Evolutionary conservation across 2,113 vertebrate genomes (phyloP), one percentile per base, ranked within the genome.

Genomic region (Phalacrocorax pelagicus): DNA sequence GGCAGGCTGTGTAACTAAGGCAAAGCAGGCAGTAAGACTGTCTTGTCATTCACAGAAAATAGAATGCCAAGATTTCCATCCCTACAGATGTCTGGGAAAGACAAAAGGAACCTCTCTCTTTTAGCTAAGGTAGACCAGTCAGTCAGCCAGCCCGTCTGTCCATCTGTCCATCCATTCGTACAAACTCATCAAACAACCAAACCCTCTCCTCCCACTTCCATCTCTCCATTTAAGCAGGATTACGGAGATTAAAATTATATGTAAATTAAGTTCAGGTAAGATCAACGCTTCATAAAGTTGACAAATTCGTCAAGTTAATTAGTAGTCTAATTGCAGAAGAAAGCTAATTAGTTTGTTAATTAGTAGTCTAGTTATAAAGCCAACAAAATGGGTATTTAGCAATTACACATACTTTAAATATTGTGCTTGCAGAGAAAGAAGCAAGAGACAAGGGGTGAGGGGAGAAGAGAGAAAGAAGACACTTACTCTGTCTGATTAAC

Each of bases 401-500:
- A 67, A 15, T 19, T 58, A 86, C 6, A 38, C 2, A 30, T 8
- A 86, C 54, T 79, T 83, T 38, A 69, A 80, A 91, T 71, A 83
- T 26, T 46, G 62, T 21, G 32, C n/a, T 94, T 44, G 29, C 40
- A 90, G 55, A 89, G 23, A 40, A 65, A 65, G 26, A 77, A 87
- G 29, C 40, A 57, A 82, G 29, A 92, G 47, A 72, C 24, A 15
- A 2, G 2, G 21, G 38, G 14, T 27, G 18, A 72, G n/a, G 34
- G 17, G 21, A 87, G n/a, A 9, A 26, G 15, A 72, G 17, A 22
- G 36, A 62, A 95, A 69, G 57, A 38, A 13, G 51, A 51, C 30
- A 99, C 99, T 99, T 98, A 99, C 99, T 99, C 97, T 99, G 99
- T 94, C 99, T 99, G 96, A 99, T 99, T 96, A 99, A 97, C 94